Percentiles rank a stretch among this genome's conserved stretches.
phyloP scores from a whole-genome alignment of 2,113 vertebrate genomes.

The Columba janthina region DNA sequence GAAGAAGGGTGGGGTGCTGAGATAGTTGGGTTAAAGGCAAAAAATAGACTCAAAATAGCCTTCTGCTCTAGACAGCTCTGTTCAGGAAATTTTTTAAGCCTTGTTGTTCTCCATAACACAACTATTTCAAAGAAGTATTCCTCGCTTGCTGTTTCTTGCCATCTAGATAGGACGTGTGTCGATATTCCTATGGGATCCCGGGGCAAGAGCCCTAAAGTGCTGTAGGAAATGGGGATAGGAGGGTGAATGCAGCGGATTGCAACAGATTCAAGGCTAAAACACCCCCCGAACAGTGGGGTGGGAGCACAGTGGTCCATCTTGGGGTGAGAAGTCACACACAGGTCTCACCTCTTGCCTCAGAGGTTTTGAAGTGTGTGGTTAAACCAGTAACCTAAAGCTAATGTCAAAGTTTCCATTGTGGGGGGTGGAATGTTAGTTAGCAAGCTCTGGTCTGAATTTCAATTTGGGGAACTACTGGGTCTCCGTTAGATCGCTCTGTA shows the following conservation, averaged over 20 bases:
- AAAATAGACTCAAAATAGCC: not conserved
- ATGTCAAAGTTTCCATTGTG: constrained; percentile 42
- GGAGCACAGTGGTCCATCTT: not conserved
- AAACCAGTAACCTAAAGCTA: not conserved
- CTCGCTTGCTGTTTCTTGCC: not conserved
- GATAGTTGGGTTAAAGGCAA: constrained; percentile 54
- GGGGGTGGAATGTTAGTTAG: not conserved
- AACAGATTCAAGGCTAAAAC: not conserved
- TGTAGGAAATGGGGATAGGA: not conserved
- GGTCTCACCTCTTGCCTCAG: not conserved
- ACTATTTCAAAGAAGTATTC: not conserved
- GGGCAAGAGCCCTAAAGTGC: not conserved
- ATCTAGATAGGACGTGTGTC: not conserved
- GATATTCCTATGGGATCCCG: not conserved
- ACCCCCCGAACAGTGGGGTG: not conserved
- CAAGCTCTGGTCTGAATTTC: not conserved
- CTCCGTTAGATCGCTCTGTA: not conserved
- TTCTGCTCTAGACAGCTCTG: constrained; percentile 25
- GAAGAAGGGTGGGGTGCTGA: constrained; percentile 57
- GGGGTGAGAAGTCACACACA: not conserved
- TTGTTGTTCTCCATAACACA: not conserved
- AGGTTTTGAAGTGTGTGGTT: not conserved
- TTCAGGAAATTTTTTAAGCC: constrained; percentile 45
- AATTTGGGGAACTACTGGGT: not conserved
- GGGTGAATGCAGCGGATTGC: not conserved